A percentile compares a stretch with the other conserved stretches of the same genome.
Evolutionary conservation across 2,113 vertebrate genomes (phyloP).

Genomic region (Centropristis striata): DNA sequence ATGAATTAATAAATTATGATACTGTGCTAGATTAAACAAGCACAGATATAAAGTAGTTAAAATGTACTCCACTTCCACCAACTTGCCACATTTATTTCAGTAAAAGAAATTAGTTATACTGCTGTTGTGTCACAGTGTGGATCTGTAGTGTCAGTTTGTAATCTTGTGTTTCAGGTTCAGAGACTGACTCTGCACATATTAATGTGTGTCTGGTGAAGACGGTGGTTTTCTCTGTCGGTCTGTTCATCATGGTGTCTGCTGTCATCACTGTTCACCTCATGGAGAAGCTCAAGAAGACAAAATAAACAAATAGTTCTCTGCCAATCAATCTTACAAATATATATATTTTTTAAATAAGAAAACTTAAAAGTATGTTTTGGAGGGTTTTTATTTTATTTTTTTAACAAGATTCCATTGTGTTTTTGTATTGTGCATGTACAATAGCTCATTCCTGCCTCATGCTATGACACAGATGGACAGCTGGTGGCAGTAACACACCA

Average conservation of each 20-base stretch:
- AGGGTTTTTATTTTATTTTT: too few species aligned
- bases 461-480: background rate
- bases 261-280: constrained; percentile 39
- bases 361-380: background rate
- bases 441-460: background rate
- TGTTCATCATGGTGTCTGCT: constrained; percentile 41
- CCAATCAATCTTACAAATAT: background rate
- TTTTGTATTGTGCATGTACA: background rate
- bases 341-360: too few species aligned
- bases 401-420: background rate
- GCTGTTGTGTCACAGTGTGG: background rate
- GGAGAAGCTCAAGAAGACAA: background rate
- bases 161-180: constrained; percentile 3
- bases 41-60: too few species aligned
- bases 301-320: background rate
- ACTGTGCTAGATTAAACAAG: too few species aligned
- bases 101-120: too few species aligned
- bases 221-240: constrained; percentile 12
- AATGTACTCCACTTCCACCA: too few species aligned
- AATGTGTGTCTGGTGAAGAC: constrained; percentile 27
- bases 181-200: background rate
- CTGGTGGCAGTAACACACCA: background rate
- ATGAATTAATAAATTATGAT: too few species aligned
- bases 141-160: background rate
- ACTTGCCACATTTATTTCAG: too few species aligned